A percentile compares a stretch with the other conserved stretches of the same genome.
These are phyloP conservation scores for Opisthograptis luteolata DNA, from an alignment of 2,888 invertebrate species.

Conservation along the genomic window DNA sequence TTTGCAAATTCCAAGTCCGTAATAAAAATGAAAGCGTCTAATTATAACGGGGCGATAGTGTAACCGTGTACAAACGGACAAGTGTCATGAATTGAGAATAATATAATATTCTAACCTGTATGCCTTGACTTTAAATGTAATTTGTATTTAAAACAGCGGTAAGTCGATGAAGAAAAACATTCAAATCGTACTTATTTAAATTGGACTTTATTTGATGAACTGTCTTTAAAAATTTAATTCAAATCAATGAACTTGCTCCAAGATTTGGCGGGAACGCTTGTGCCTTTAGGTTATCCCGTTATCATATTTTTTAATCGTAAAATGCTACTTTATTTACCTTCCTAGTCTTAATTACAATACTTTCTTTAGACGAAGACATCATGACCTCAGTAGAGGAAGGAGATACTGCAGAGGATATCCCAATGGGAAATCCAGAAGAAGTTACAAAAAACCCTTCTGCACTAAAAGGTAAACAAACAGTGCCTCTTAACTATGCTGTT, in stretches of 20 bases:
- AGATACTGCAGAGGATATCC: slow-evolving; percentile 66
- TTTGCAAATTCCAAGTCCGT: neutral
- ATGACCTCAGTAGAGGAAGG: slow-evolving; percentile 76
- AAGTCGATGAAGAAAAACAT: neutral
- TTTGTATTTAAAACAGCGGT: neutral
- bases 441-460: slow-evolving; percentile 86
- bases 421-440: slow-evolving; percentile 84
- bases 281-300: slow-evolving; percentile 38
- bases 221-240: too few species aligned
- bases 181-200: too few species aligned
- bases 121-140: neutral
- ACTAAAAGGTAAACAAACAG: slow-evolving; percentile 81
- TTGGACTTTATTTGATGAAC: too few species aligned
- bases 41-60: slow-evolving; percentile 38
- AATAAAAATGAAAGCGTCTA: slow-evolving; percentile 35
- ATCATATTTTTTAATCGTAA: too few species aligned
- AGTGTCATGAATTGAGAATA: slow-evolving; percentile 12
- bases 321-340: too few species aligned
- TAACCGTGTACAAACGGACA: slow-evolving; percentile 14
- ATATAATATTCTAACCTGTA: neutral
- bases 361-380: too few species aligned
- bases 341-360: too few species aligned
- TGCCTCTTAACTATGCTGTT: neutral
- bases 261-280: slow-evolving; percentile 61
- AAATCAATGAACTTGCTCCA: neutral